Evolutionary conservation across 2,113 vertebrate genomes (phyloP), one percentile per base, ranked within the genome.

Genomic region (Ophthalmolycus amberensis): DNA sequence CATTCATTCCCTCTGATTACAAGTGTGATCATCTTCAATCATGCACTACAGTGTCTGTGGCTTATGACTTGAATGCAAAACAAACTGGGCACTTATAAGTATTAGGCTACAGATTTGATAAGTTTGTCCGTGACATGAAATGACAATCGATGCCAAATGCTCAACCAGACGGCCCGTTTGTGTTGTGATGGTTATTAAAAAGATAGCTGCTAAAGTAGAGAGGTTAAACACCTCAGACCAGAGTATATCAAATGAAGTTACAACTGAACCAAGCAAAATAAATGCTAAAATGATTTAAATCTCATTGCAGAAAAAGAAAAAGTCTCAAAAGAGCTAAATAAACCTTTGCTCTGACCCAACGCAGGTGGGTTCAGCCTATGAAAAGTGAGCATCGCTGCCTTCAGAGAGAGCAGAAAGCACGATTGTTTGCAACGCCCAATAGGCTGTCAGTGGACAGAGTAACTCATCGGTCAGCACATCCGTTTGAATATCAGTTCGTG

Each of bases 21-120:
- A 89, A 80, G 78, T 73, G 85, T 90, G 85, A 91, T 84, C 62
- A 82, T 91, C 75, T 82, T 80, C 79, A 83, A 70, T 88, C 92
- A 94, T 94, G 93, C 91, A 88, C 89, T 88, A 90, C 88, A 88
- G 89, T 94, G 77, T 90, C 63, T 89, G 88, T 92, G 90, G 89
- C 29, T 88, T 85, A 85, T 89, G 85, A 90, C 71, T 85, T 77
- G 22, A 89, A 91, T 87, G 85, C 54, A 89, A 89, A 89, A 87
- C 85, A 91, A 86, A 87, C 88, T 70, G 92, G 92, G 87, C 91
- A 93, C 91, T 93, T 93, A 85, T 86, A 87, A 87, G 69, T 83
- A 88, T 90, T 88, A 91, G 84, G 91, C 92, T 93, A 92, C 89
- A 94, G 72, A 86, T 87, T 84, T 83, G 79, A 91, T 85, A 89